Evolutionary conservation across 2,113 vertebrate genomes (phyloP).

Genomic region (Corythaeola cristata): DNA sequence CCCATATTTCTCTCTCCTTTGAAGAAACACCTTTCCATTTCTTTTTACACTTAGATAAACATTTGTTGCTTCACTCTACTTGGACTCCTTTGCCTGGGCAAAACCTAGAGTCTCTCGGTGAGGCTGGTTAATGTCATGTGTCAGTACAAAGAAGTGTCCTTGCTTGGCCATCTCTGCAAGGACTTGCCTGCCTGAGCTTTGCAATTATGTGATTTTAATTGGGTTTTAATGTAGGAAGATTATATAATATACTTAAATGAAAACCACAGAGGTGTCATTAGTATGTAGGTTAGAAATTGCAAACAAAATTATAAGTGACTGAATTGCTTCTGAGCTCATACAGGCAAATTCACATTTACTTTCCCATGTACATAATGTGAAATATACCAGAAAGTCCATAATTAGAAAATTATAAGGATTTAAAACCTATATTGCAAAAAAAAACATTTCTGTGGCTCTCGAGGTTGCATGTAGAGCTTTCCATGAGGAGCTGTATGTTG

Average conservation of each 20-base stretch:
- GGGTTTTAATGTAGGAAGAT: constrained; percentile 31
- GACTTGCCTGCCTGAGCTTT: neutral
- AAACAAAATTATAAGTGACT: neutral
- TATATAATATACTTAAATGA: constrained; percentile 17
- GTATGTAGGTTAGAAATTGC: neutral
- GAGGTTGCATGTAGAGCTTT: constrained; percentile 33
- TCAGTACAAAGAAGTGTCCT: neutral
- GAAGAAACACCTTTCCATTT: neutral
- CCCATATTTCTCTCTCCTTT: neutral
- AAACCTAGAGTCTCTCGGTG: neutral
- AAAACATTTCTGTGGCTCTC: constrained; percentile 25
- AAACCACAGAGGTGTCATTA: constrained; percentile 22
- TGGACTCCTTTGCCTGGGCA: neutral
- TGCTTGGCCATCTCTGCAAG: neutral
- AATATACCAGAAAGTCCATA: constrained; percentile 26
- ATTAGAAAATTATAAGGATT: constrained; percentile 22
- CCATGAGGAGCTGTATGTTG: constrained; percentile 43
- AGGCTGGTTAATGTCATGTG: neutral
- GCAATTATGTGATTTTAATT: constrained; percentile 32
- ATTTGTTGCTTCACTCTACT: neutral
- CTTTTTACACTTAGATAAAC: neutral
- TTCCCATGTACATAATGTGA: neutral
- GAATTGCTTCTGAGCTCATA: neutral
- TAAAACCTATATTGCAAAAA: neutral
- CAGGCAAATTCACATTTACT: neutral